Evolutionary conservation across 2,797 vertebrate species (phyloP), one percentile per base, ranked within the genome.

Genomic region (Sphenodon punctatus): DNA sequence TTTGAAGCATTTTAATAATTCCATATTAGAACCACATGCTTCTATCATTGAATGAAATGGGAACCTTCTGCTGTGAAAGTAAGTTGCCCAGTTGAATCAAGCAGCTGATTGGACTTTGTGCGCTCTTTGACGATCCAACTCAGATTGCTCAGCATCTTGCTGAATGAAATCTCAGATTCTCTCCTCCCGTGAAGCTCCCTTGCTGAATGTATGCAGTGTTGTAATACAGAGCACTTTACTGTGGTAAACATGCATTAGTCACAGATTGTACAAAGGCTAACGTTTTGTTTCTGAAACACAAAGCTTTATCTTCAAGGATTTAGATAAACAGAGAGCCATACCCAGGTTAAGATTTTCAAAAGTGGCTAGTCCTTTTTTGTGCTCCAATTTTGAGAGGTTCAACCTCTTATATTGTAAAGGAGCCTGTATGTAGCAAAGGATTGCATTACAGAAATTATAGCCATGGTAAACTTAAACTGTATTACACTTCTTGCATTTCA

Each of bases 101-200:
- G n/a, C n/a, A n/a, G n/a, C n/a, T n/a, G n/a, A n/a, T n/a, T 17
- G 22, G 13, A 20, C 6, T 3, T 6, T 32, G 14, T 12, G 10
- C 4, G n/a, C 11, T 25, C n/a, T 23, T 10, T 15, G 17, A 41
- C 30, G 20, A 53, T n/a, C 7, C 7, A 51, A 19, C 56, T 43
- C 27, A 42, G 39, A 23, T 20, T 32, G 15, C 7, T 25, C 5
- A 25, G 36, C 5, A n/a, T 19, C 45, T n/a, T 27, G n/a, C 25
- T 38, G 10, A 32, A 49, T 67, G 48, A 19, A 81, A 80, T 88
- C 88, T 66, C 87, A 72, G 87, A 75, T 86, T 84, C 88, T 92
- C 85, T 86, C 75, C 88, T 56, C 88, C 91, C 87, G 84, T 90
- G 84, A 84, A 92, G 76, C 78, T 89, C 90, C 75, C 75, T 86